Evolutionary conservation across 2,888 invertebrate genomes (phyloP), one percentile per base, ranked within the genome.

Genomic region (Fragum fragum): DNA sequence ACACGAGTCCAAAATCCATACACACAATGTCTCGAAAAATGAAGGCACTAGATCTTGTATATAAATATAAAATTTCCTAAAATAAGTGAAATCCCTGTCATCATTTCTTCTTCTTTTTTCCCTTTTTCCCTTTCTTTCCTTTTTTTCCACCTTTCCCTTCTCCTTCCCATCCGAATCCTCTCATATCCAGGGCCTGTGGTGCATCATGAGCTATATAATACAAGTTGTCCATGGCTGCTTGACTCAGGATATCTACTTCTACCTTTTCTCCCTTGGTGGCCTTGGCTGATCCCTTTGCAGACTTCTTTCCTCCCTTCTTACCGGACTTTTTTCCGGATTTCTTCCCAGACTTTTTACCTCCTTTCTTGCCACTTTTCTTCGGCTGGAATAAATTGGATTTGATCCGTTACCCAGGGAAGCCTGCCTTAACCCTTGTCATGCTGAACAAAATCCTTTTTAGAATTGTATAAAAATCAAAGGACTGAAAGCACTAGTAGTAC

Each of bases 121-220:
- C 89, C 74, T 88, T 89, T 66, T 89, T 90, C 69, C 88, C 89
- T 53, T 85, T 87, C 70, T 87, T 88, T 53, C 90, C 90, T 70
- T 87, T 88, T 63, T 89, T 89, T 94, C 98, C 98, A 94, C 97
- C 98, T 95, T 97, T 97, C 89, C 97, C 97, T 7, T 96, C 97
- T 85, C 97, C 97, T 0, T 97, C 97, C 96, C 98, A 98, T 39
- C 97, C 97, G 94, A 98, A 98, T 0, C 98, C 98, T 86, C 98
- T 96, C 53, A 97, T 97, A 90, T 96, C 96, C 18, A 98, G 95
- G 14, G 98, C 96, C 92, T 98, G 98, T 94, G 98, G 98, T 0
- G 98, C 97, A 93, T 98, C 98, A 93, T 98, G 98, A 89, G 98
- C 98, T 0, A 97, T 97, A 92, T 97, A 97, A 94, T 98, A 98